A percentile compares a stretch with the other conserved stretches of the same genome.
These are phyloP conservation scores for Peromyscus polionotus DNA, from an alignment of 2,113 vertebrate species.

Conservation along the genomic window DNA sequence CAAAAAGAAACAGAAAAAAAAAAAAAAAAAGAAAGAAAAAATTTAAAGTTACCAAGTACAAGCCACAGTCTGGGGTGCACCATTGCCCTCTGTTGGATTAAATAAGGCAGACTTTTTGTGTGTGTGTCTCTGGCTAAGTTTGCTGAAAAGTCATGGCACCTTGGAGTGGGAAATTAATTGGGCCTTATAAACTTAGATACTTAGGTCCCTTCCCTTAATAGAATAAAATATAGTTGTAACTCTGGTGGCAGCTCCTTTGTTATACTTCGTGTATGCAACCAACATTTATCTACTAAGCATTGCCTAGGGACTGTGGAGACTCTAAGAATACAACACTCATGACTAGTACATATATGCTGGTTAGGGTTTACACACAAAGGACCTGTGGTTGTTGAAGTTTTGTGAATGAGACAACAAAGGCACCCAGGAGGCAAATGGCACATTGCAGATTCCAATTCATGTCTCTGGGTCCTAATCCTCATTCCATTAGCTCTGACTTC, in stretches of 20 bases:
- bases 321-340: not conserved
- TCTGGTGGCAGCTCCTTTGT: slow-evolving; percentile 18
- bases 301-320: not conserved
- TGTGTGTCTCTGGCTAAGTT: slow-evolving; percentile 34
- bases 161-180: slow-evolving; percentile 30
- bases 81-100: slow-evolving; percentile 64
- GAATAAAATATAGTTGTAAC: not conserved
- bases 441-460: not conserved
- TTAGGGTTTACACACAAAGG: not conserved
- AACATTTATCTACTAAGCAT: not conserved
- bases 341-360: not conserved
- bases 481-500: not conserved
- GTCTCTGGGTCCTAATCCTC: not conserved
- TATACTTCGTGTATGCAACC: not conserved
- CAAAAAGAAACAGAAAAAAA: not conserved
- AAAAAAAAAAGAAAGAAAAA: not conserved
- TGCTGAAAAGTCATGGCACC: slow-evolving; percentile 26
- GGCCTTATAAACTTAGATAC: not conserved
- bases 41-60: slow-evolving; percentile 20
- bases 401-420: slow-evolving; percentile 27
- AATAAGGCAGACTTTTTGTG: slow-evolving; percentile 30
- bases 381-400: not conserved
- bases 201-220: not conserved
- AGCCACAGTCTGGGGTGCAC: slow-evolving; percentile 26
- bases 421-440: slow-evolving; percentile 55